Evolutionary conservation across 92 coral and sea anemone species (phyloP), one percentile per base, ranked within the genome.

Genomic region (Siderastrea siderea): DNA sequence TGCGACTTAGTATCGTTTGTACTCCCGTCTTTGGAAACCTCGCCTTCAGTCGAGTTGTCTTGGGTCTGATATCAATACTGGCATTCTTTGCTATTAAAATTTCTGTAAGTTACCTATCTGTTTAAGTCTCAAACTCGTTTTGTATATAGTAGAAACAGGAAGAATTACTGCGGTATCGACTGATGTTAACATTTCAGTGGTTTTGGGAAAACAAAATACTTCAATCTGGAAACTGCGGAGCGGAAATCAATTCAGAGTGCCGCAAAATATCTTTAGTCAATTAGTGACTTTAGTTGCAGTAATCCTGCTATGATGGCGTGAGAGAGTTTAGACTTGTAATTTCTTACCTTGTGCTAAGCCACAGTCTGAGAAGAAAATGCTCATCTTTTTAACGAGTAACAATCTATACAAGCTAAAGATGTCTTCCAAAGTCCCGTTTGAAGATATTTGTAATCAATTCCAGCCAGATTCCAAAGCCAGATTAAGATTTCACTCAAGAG

Each of bases 351-450:
- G 55, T 13, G 68, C 44, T n/a, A 70, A 6, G 14, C 86, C 78
- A 10, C 64, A 82, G 38, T 82, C 86, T 5, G 86, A 82, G 86
- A 82, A 82, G 53, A 82, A 82, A 45, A 82, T 10, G 47, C 86
- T 82, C 86, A 82, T 82, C 49, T 10, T 82, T 82, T 82, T 2
- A 46, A 60, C 68, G 68, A 19, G 50, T 52, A 43, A 17, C 43
- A 58, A 11, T 38, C 16, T 1, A 1, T 7, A 5, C 4, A 52
- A 49, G 26, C 63, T 38, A 13, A 44, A 13, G 60, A 79, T 58
- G 49, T 6, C 45, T 47, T 19, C 76, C 60, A 14, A 44, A 51
- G 66, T 53, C 43, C 45, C 16, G 70, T 80, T 81, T 68, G 52
- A 4, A 44, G 48, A 67, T 80, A 80, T 80, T 80, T 82, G 86